These are phyloP conservation scores for Geophilus truncorum DNA, from an alignment of 2,888 invertebrate species.

Conservation along the genomic window DNA sequence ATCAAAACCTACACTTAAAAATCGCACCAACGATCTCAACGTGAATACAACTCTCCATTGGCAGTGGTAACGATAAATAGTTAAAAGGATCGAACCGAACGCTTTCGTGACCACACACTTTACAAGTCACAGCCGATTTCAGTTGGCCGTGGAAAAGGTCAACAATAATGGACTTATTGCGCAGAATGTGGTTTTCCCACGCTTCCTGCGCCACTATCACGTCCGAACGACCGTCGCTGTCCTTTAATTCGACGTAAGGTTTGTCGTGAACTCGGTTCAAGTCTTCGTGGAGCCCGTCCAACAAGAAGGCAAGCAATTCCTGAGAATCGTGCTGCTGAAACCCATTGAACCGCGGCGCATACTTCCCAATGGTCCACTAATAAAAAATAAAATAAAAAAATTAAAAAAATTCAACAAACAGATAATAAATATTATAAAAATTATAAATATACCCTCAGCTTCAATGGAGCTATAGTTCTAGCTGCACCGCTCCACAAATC, in stretches of 20 bases:
- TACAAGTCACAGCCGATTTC: slow-evolving; percentile 79
- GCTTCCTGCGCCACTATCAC: slow-evolving; percentile 59
- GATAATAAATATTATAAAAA: background rate
- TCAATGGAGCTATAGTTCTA: slow-evolving; percentile 78
- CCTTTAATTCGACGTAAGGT: slow-evolving; percentile 67
- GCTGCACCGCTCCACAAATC: slow-evolving; percentile 76
- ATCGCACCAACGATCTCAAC: slow-evolving; percentile 66
- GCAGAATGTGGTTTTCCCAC: slow-evolving; percentile 73
- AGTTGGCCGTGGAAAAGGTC: slow-evolving; percentile 89
- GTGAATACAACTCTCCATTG: slow-evolving; percentile 78
- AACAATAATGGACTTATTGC: slow-evolving; percentile 81
- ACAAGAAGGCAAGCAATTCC: slow-evolving; percentile 83
- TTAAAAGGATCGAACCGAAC: slow-evolving; percentile 90
- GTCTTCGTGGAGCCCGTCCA: slow-evolving; percentile 89
- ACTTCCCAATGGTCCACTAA: slow-evolving; percentile 75
- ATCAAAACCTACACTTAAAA: slow-evolving; percentile 14
- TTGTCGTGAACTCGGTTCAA: slow-evolving; percentile 71
- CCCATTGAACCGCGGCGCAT: slow-evolving; percentile 78
- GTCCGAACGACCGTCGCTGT: slow-evolving; percentile 72
- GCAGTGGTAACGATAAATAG: slow-evolving; percentile 79
- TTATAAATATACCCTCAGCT: slow-evolving; percentile 58
- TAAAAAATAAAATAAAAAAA: slow-evolving; percentile 36
- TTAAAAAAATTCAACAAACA: background rate
- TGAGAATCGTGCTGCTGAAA: slow-evolving; percentile 92
- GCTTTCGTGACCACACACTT: slow-evolving; percentile 73